Evolutionary conservation across 1,140 invertebrate species (phyloP).

Genomic region (Aphelinus atriplicis): DNA sequence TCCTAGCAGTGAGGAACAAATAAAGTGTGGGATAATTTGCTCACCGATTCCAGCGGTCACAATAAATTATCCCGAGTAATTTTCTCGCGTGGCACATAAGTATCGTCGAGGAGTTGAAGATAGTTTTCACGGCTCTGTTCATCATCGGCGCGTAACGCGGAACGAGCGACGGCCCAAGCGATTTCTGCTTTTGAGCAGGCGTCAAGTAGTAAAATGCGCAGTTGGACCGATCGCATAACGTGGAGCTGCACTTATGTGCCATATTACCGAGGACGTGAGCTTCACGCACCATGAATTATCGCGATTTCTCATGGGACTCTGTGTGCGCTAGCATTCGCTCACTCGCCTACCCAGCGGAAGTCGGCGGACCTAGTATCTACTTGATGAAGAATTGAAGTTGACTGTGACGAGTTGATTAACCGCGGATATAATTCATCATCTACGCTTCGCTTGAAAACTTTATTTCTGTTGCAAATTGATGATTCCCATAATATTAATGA

Average conservation of each 20-base stretch:
- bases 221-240: slow-evolving; percentile 45
- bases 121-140: slow-evolving; percentile 11
- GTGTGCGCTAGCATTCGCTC: no score
- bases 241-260: slow-evolving; percentile 42
- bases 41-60: neutral
- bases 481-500: slow-evolving; percentile 30
- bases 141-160: neutral
- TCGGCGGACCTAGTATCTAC: neutral
- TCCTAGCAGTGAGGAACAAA: neutral
- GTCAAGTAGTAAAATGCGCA: slow-evolving; percentile 44
- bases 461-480: neutral
- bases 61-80: slow-evolving; percentile 19
- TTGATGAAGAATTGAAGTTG: slow-evolving; percentile 19
- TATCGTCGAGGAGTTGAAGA: slow-evolving; percentile 4
- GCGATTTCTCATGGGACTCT: slow-evolving; percentile 11
- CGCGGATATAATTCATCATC: slow-evolving; percentile 3
- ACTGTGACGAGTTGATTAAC: slow-evolving; percentile 3
- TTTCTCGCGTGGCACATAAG: neutral
- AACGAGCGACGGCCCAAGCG: slow-evolving; percentile 26
- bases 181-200: slow-evolving; percentile 41
- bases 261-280: slow-evolving; percentile 22
- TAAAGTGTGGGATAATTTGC: slow-evolving; percentile 1
- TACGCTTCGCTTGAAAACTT: neutral
- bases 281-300: slow-evolving; percentile 44
- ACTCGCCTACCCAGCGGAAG: neutral